These are phyloP conservation scores for Leptopilina clavipes DNA, from an alignment of 1,140 invertebrate genomes.

Conservation along the genomic window DNA sequence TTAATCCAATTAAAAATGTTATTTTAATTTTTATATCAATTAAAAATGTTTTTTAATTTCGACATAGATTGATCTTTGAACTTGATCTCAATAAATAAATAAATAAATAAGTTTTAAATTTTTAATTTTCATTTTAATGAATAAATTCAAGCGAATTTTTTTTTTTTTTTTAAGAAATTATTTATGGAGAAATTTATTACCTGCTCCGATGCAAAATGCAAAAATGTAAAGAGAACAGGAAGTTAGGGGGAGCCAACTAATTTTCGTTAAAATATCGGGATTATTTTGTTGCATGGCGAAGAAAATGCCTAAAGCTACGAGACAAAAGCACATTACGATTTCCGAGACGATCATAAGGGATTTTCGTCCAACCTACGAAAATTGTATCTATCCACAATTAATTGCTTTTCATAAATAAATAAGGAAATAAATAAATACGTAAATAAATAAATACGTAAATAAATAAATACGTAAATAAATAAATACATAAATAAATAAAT, in stretches of 20 bases:
- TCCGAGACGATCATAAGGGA: slow-evolving; percentile 82
- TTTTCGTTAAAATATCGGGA: slow-evolving; percentile 42
- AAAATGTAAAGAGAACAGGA: slow-evolving; percentile 76
- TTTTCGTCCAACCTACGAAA: slow-evolving; percentile 77
- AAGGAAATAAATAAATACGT: background rate
- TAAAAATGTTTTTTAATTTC: too few relatives aligned
- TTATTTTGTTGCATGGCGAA: slow-evolving; percentile 75
- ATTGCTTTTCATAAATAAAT: background rate
- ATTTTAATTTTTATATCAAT: too few relatives aligned
- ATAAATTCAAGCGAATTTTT: background rate
- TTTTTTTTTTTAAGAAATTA: too few relatives aligned
- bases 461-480: too few relatives aligned
- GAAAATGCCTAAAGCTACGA: slow-evolving; percentile 79
- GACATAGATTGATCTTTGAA: too few relatives aligned
- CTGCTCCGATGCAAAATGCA: slow-evolving; percentile 77
- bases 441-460: background rate
- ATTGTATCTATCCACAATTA: background rate
- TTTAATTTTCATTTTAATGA: too few relatives aligned
- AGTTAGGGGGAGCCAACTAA: slow-evolving; percentile 75
- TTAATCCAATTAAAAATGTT: too few relatives aligned
- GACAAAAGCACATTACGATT: slow-evolving; percentile 78
- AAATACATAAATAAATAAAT: background rate
- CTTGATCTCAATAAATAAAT: too few relatives aligned
- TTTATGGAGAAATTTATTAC: slow-evolving; percentile 45
- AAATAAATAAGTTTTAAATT: too few relatives aligned